These are phyloP conservation scores for Phycodurus eques DNA, from an alignment of 2,113 vertebrate species.

Conservation along the genomic window DNA sequence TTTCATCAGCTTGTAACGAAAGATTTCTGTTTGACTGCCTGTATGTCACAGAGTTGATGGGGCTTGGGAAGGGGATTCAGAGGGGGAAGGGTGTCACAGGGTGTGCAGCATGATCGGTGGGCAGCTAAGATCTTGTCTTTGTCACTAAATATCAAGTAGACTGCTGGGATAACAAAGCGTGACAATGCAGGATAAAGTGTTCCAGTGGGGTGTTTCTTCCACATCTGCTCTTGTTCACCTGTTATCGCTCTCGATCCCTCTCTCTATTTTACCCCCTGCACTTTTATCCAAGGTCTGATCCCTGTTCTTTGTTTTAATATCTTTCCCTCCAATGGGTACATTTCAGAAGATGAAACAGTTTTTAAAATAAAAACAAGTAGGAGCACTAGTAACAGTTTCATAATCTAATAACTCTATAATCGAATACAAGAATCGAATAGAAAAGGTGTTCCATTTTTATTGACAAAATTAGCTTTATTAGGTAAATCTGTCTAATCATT, in stretches of 20 bases:
- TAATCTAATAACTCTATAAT: background rate
- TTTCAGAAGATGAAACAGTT: conserved; percentile 55
- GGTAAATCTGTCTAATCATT: background rate
- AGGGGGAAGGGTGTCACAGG: background rate
- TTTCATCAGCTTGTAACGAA: conserved; percentile 27
- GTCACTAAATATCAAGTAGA: conserved; percentile 62
- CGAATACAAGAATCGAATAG: background rate
- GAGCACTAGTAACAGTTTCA: background rate
- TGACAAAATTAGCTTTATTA: background rate
- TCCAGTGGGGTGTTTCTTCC: conserved; percentile 49
- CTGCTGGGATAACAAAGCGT: conserved; percentile 47
- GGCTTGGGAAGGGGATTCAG: background rate
- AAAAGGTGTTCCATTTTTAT: too few species aligned
- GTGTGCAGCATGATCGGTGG: conserved; percentile 24
- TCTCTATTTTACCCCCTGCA: conserved; percentile 1
- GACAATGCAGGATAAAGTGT: conserved; percentile 57
- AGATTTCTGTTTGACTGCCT: conserved; percentile 16
- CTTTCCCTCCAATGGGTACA: conserved; percentile 44
- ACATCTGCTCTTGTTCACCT: conserved; percentile 37
- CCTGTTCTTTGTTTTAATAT: conserved; percentile 64
- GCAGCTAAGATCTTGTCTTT: conserved; percentile 60
- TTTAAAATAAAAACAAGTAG: background rate
- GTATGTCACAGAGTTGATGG: conserved; percentile 10
- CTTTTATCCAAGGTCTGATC: conserved; percentile 60
- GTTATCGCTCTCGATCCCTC: conserved; percentile 19